Conservation (phyloP, 2,113 vertebrate species). For the Pungitius pungitius region DNA sequence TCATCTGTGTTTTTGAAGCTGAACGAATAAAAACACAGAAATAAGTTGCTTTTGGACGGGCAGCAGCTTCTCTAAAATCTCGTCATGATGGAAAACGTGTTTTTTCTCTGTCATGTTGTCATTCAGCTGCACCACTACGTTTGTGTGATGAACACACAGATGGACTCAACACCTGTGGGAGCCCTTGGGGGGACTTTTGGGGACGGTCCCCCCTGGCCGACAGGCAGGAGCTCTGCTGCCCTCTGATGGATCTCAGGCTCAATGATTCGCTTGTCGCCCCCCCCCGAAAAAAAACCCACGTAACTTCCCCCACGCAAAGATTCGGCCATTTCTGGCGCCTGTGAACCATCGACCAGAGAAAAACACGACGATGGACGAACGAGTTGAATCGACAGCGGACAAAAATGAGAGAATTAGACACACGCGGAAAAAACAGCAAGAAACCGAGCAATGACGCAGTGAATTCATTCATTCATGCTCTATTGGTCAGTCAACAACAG, state of each 20-base stretch:
- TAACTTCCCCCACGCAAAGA: not conserved
- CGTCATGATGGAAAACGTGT: not conserved
- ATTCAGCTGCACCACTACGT: not conserved
- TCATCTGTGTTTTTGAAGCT: not conserved
- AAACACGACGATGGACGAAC: not conserved
- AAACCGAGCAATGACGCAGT: not conserved
- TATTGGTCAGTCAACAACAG: not conserved
- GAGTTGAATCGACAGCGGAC: not conserved
- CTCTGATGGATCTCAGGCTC: conserved; percentile 48
- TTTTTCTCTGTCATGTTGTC: not conserved
- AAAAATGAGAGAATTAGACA: not conserved
- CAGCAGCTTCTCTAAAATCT: conserved; percentile 23
- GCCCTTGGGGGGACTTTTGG: not conserved
- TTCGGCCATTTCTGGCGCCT: not conserved
- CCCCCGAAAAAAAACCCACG: not conserved
- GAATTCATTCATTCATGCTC: not conserved
- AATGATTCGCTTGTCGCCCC: not conserved
- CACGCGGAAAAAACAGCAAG: not conserved
- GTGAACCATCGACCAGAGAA: not conserved
- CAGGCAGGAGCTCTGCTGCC: conserved; percentile 52
- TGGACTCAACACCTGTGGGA: not conserved
- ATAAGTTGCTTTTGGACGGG: not conserved
- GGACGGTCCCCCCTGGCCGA: not conserved
- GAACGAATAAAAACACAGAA: conserved; percentile 7
- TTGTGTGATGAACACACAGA: not conserved